These are phyloP conservation scores for Vanacampus margaritifer DNA, from an alignment of 2,113 vertebrate genomes.

Conservation along the genomic window DNA sequence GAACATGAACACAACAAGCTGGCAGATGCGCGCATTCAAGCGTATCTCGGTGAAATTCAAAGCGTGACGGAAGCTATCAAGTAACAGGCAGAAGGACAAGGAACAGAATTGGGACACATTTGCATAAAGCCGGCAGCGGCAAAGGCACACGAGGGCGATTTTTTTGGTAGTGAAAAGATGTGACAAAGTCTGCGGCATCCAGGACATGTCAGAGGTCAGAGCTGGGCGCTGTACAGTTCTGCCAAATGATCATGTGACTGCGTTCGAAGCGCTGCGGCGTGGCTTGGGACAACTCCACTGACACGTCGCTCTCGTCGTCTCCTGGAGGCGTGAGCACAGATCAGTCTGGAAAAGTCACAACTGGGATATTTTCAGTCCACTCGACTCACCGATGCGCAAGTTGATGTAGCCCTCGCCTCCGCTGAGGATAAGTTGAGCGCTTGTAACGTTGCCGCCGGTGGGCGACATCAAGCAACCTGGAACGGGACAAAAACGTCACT, in stretches of 20 bases:
- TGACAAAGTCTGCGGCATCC: not conserved
- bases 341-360: not conserved
- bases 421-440: conserved; percentile 76
- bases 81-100: not conserved
- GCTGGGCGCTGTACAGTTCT: conserved; percentile 58
- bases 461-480: conserved; percentile 70
- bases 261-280: conserved; percentile 70
- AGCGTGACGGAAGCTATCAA: conserved; percentile 17
- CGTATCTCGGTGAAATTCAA: conserved; percentile 10
- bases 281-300: conserved; percentile 48
- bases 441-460: conserved; percentile 47
- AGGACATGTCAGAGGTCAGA: conserved; percentile 56
- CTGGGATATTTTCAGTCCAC: not conserved
- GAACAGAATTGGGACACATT: not conserved
- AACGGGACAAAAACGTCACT: conserved; percentile 2
- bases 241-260: conserved; percentile 80
- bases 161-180: not conserved
- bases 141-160: not conserved
- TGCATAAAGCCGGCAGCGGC: not conserved
- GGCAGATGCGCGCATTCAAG: not conserved
- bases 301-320: conserved; percentile 68
- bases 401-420: conserved; percentile 84
- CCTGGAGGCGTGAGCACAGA: conserved; percentile 46
- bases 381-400: conserved; percentile 77
- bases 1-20: not conserved